Percentiles rank a stretch among this genome's conserved stretches.
Evolutionary conservation across 2,888 invertebrate genomes (phyloP).

Genomic region (Acrobasis consociella): DNA sequence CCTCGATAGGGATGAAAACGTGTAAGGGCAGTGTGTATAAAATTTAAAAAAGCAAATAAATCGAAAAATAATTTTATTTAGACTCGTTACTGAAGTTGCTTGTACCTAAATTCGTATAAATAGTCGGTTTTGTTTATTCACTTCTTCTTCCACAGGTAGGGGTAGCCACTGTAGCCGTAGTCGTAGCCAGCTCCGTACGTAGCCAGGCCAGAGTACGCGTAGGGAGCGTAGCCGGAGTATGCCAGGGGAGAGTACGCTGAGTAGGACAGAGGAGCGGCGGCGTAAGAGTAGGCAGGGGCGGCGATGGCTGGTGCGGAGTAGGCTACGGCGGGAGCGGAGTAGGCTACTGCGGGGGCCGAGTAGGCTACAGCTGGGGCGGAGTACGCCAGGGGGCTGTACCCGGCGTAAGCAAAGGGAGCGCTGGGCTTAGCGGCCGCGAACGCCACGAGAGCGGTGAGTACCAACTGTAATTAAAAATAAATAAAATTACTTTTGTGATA

Average conservation of each 20-base stretch:
- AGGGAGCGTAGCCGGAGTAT: slow-evolving; percentile 3
- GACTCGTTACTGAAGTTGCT: slow-evolving; percentile 6
- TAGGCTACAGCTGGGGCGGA: slow-evolving; percentile 31
- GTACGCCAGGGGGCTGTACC: slow-evolving; percentile 21
- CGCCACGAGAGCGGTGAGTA: slow-evolving; percentile 43
- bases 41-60: not conserved
- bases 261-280: slow-evolving; percentile 10
- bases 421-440: slow-evolving; percentile 43
- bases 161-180: slow-evolving; percentile 21
- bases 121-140: slow-evolving; percentile 25
- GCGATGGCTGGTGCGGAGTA: slow-evolving; percentile 24
- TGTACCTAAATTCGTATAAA: slow-evolving; percentile 20
- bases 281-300: slow-evolving; percentile 15
- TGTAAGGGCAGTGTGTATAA: not conserved
- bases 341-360: slow-evolving; percentile 37
- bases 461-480: slow-evolving; percentile 11
- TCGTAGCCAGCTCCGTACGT: slow-evolving; percentile 18
- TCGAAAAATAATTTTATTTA: slow-evolving; percentile 17
- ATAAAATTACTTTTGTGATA: no score
- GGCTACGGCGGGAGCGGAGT: slow-evolving; percentile 35
- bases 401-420: slow-evolving; percentile 26
- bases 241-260: slow-evolving; percentile 8
- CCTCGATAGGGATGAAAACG: no score
- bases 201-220: slow-evolving; percentile 14
- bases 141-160: slow-evolving; percentile 32